Evolutionary conservation across 2,113 vertebrate genomes (phyloP), one percentile per base, ranked within the genome.

Genomic region (Pan troglodytes): DNA sequence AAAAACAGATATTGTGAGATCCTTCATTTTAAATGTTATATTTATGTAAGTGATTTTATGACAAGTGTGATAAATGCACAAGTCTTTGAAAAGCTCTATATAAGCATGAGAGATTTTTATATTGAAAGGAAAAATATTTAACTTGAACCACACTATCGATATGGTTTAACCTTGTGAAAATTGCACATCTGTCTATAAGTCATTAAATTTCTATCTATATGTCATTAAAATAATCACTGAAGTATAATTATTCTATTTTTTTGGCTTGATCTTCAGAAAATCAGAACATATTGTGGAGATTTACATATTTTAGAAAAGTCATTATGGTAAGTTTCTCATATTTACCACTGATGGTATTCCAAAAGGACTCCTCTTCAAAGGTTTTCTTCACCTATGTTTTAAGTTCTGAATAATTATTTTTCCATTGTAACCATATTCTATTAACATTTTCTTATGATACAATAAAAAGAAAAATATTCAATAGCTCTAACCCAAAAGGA

Each of bases 1-100:
- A 25, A n/a, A 55, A 32, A 22, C 1, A 22, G 25, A 55, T 52
- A 12, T 6, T 17, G 1, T 35, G 30, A 3, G 3, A 18, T 5
- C 27, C 35, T 67, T 35, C 45, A 12, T 20, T 55, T 35, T 40
- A 35, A 64, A 76, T 55, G 27, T 17, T 43, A 35, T 40, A 52
- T 64, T 9, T 4, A 25, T 76, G 9, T 45, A 48, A 48, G 12
- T 57, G 32, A 50, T 40, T n/a, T 68, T 6, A 73, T 64, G 40
- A n/a, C 20, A 25, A 52, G 5, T 43, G 8, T 20, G 2, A 81
- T 72, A 22, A n/a, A 64, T 61, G 13, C 20, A 59, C 27, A 73
- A 20, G 10, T 25, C 25, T 79, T 40, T 72, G 59, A 55, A 68
- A 64, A 50, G 2, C 1, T 8, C 13, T 14, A 14, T 35, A 7